Evolutionary conservation across 1,140 invertebrate genomes (phyloP).

Genomic region (Dreissena polymorpha): DNA sequence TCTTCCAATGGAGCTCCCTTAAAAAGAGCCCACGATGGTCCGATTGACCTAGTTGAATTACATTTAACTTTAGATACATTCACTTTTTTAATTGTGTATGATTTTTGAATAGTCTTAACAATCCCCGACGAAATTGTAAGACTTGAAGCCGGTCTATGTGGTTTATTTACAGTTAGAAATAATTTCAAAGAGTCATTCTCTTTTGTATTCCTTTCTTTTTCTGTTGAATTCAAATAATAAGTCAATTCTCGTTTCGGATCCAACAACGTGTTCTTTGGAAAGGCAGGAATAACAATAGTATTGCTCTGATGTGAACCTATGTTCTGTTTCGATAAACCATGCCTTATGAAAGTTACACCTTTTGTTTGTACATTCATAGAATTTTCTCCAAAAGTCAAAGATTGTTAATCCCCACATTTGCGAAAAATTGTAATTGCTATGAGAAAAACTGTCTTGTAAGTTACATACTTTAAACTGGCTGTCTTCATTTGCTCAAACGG

Average conservation of each 20-base stretch:
- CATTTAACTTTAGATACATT: not conserved
- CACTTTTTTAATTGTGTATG: not conserved
- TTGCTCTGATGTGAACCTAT: no score
- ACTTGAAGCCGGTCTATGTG: not conserved
- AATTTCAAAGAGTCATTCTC: not conserved
- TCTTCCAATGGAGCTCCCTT: no score
- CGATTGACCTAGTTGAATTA: not conserved
- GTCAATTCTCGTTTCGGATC: not conserved
- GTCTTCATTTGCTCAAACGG: no score
- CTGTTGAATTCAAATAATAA: not conserved
- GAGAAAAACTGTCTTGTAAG: no score
- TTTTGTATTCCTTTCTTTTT: not conserved
- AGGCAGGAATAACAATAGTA: no score
- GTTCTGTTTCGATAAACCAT: no score
- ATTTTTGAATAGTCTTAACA: conserved; percentile 5
- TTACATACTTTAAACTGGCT: no score
- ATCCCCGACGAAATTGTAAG: not conserved
- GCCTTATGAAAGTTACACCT: no score
- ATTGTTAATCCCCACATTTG: not conserved
- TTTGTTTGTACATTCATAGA: no score
- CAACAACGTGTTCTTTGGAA: no score
- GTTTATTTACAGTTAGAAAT: no score
- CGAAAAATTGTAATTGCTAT: not conserved
- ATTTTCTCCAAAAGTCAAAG: conserved; percentile 3
- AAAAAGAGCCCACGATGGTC: not conserved